A percentile compares a stretch with the other conserved stretches of the same genome.
Conservation (phyloP, 2,797 vertebrate genomes). For the Enteromius argenteus region DNA sequence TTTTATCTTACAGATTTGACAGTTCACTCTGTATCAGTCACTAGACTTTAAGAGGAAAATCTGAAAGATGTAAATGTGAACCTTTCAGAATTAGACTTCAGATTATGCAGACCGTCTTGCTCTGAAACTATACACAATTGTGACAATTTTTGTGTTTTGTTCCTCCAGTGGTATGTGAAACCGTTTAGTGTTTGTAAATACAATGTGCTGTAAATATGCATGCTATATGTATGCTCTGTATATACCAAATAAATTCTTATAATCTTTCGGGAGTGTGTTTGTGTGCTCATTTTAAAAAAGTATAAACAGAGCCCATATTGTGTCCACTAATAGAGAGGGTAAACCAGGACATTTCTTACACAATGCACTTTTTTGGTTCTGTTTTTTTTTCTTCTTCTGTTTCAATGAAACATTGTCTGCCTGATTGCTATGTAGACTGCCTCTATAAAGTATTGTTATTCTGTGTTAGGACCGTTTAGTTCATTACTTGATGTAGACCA, state of each 20-base stretch:
- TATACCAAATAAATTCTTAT: constrained; percentile 74
- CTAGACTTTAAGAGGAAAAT: constrained; percentile 3
- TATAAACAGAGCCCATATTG: not conserved
- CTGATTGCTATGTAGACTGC: constrained; percentile 26
- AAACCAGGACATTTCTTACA: not conserved
- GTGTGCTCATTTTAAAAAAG: constrained; percentile 29
- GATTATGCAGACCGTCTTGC: not conserved
- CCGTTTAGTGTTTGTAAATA: constrained; percentile 61
- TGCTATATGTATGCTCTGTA: constrained; percentile 69
- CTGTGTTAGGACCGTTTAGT: constrained; percentile 65
- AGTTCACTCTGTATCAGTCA: not conserved
- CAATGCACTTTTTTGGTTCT: not conserved
- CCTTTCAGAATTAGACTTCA: not conserved
- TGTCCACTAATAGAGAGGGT: not conserved
- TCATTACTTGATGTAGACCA: constrained; percentile 68
- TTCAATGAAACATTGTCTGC: constrained; percentile 22
- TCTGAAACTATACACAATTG: constrained; percentile 18
- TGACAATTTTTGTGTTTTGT: constrained; percentile 12
- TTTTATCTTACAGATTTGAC: constrained; percentile 19
- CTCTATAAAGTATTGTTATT: constrained; percentile 64
- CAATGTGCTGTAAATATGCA: constrained; percentile 77
- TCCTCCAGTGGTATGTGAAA: constrained; percentile 48
- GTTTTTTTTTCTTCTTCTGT: not conserved
- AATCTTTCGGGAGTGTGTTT: constrained; percentile 54
- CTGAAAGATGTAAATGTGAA: constrained; percentile 55